Conservation (phyloP, 2,113 vertebrate genomes). For the Poeciliopsis occidentalis region DNA sequence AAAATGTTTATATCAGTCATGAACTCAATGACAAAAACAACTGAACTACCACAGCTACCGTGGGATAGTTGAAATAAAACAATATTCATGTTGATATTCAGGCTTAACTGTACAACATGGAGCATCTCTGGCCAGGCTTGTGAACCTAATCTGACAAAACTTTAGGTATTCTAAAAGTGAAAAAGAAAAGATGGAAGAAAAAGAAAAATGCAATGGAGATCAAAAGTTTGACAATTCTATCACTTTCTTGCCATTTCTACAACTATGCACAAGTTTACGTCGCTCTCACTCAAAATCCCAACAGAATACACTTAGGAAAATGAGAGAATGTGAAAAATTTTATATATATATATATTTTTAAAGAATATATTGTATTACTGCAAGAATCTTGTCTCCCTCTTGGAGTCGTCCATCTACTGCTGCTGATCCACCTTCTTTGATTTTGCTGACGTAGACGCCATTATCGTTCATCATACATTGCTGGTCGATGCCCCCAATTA, state of each 20-base stretch:
- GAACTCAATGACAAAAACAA: no score
- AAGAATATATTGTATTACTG: conserved; percentile 76
- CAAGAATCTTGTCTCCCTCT: conserved; percentile 94
- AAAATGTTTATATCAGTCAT: no score
- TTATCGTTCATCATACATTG: conserved; percentile 87
- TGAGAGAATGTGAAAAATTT: neutral
- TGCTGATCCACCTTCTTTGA: conserved; percentile 93
- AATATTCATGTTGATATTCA: no score
- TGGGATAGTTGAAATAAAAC: no score
- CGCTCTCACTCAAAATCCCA: neutral
- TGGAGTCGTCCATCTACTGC: conserved; percentile 89
- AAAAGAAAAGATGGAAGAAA: no score
- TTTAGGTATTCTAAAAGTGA: neutral
- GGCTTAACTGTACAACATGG: no score
- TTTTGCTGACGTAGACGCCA: conserved; percentile 93
- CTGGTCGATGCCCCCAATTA: conserved; percentile 94
- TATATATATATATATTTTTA: no score
- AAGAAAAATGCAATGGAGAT: neutral
- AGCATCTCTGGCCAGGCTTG: neutral
- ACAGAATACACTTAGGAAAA: neutral
- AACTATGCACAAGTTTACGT: neutral
- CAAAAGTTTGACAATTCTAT: neutral
- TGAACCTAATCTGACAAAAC: neutral
- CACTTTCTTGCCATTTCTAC: neutral
- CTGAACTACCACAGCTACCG: no score